Base-by-base conservation (phyloP, 2,888 invertebrate species). In the Yponomeuta sedellus region DNA sequence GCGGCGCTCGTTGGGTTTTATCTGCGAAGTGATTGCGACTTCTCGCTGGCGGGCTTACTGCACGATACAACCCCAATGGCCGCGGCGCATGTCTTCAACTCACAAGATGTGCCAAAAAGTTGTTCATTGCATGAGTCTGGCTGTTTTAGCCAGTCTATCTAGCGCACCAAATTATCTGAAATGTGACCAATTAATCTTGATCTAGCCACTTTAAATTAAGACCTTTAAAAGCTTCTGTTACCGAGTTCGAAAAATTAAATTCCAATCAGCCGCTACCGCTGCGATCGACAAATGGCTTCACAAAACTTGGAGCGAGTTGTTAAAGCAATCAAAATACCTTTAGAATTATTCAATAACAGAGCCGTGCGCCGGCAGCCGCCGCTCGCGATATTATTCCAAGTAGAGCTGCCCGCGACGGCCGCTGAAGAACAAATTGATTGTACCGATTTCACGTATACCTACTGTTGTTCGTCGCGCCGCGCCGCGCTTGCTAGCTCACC, bases 271-370 rank as follows among this genome's bases (percentile, higher is more conserved):
- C 2, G 44, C 44, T 16, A 52, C 44, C 44, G 44, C 44, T 16
- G 44, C 12, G 16, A 52, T 52, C 44, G 44, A 52, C 44, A 52
- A 52, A 20, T 59, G 20, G 59, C 59, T 20, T 22, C 25, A 59
- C 59, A 59, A 59, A 59, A 59, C 22, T 59, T 22, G 59, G 10
- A 6, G 44, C 44, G 12, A 59, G 25, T 59, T 19, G 59, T 59
- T 59, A 22, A 22, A 59, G 59, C 59, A 22, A 59, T 59, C 59
- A 59, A 59, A 59, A 59, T 22, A 59, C 59, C 22, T 25, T 59
- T 59, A 19, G 12, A 20, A 59, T 59, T 59, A 59, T 59, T 59
- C 22, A 59, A 59, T 59, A 10, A 22, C 22, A 12, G 59, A 22
- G 20, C 34, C 34, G 34, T 34, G 8, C 34, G 34, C 34, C 44